A percentile compares a stretch with the other conserved stretches of the same genome.
phyloP scores from a whole-genome alignment of 2,113 vertebrate species.

The Spea bombifrons region DNA sequence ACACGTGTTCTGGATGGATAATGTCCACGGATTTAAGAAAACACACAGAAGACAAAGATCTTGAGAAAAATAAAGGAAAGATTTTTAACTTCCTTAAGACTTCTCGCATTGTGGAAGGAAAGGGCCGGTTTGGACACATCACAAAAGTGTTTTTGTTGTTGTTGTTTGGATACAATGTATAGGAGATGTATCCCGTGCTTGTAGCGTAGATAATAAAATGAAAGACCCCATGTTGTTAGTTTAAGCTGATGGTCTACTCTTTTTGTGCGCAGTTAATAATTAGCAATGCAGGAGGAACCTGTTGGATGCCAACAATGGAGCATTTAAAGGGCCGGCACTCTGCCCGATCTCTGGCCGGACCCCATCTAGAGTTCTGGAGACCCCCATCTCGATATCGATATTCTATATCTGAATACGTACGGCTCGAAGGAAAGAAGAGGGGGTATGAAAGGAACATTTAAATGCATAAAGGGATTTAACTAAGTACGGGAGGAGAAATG shows the following conservation, averaged over 20 bases:
- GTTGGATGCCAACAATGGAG: too few species aligned
- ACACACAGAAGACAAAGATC: neutral
- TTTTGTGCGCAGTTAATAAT: conserved; percentile 14
- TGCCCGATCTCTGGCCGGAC: too few species aligned
- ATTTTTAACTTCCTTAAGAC: neutral
- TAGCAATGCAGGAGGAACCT: neutral
- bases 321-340: neutral
- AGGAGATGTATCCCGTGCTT: neutral
- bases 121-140: neutral
- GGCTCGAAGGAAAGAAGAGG: too few species aligned
- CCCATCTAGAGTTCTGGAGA: too few species aligned
- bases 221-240: conserved; percentile 12
- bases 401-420: too few species aligned
- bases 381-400: too few species aligned
- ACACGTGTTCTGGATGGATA: conserved; percentile 1
- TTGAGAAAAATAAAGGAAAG: neutral
- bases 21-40: neutral
- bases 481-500: too few species aligned
- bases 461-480: too few species aligned
- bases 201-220: neutral
- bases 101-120: neutral
- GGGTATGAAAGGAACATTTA: too few species aligned
- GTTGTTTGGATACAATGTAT: conserved; percentile 22
- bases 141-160: conserved; percentile 5
- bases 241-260: neutral